phyloP scores from a whole-genome alignment of 1,140 invertebrate genomes.

The Hirudo medicinalis region DNA sequence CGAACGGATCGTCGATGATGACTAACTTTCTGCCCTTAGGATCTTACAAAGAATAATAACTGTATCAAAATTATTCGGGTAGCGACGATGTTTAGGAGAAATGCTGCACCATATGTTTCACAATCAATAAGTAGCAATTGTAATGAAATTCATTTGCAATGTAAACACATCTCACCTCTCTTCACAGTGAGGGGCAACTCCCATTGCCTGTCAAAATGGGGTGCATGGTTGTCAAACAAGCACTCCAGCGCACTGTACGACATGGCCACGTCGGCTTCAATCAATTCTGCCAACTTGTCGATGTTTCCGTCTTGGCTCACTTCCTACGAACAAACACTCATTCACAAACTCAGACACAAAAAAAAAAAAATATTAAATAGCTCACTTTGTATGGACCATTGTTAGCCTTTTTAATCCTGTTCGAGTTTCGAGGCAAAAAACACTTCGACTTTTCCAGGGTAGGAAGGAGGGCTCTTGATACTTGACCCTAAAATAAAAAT shows the following conservation, averaged over 20 bases:
- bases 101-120: too few species aligned
- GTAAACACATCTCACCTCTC: neutral
- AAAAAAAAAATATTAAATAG: neutral
- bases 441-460: neutral
- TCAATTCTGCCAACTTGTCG: neutral
- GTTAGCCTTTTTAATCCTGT: neutral
- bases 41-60: too few species aligned
- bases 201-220: neutral
- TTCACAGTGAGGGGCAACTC: neutral
- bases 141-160: too few species aligned
- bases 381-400: neutral
- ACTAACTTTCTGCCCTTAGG: too few species aligned
- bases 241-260: neutral
- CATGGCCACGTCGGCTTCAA: neutral
- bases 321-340: neutral
- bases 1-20: too few species aligned
- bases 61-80: too few species aligned
- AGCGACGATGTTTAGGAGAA: too few species aligned
- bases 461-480: neutral
- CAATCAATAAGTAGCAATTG: too few species aligned
- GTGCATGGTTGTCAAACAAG: constrained; percentile 5
- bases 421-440: neutral
- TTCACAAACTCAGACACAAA: too few species aligned
- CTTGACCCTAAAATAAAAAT: neutral
- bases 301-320: neutral